These are phyloP conservation scores for Drosophila gaucha DNA, from an alignment of 2,888 invertebrate genomes.

Conservation along the genomic window DNA sequence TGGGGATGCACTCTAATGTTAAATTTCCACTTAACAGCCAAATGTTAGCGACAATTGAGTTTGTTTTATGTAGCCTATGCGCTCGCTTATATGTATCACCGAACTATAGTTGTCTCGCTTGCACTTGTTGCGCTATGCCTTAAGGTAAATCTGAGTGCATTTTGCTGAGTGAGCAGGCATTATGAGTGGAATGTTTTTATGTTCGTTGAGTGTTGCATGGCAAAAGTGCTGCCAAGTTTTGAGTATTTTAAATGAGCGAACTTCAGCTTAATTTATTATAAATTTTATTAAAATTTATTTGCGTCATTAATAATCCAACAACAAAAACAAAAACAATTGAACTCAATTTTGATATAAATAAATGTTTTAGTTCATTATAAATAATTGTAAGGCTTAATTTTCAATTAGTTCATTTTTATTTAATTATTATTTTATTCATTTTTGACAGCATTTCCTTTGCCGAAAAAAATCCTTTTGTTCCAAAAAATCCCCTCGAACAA, in stretches of 20 bases:
- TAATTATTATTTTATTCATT: not conserved
- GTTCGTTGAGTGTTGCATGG: conserved; percentile 13
- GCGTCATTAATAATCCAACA: conserved; percentile 51
- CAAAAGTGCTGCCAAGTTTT: conserved; percentile 52
- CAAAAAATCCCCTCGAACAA: too few species aligned
- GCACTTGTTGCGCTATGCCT: conserved; percentile 25
- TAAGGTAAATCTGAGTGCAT: conserved; percentile 10
- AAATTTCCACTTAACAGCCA: conserved; percentile 10
- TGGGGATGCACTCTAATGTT: conserved; percentile 42
- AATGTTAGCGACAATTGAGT: conserved; percentile 32
- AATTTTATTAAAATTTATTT: conserved; percentile 58
- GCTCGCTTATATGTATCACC: not conserved
- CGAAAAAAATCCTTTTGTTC: not conserved
- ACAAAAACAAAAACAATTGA: conserved; percentile 18
- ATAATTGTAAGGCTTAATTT: conserved; percentile 16
- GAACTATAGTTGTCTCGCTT: conserved; percentile 41
- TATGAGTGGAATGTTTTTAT: conserved; percentile 13
- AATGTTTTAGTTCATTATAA: conserved; percentile 42
- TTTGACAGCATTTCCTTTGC: conserved; percentile 9
- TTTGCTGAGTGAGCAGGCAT: conserved; percentile 24
- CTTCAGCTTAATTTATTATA: conserved; percentile 6
- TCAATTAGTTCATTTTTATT: conserved; percentile 25
- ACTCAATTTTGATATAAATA: conserved; percentile 27
- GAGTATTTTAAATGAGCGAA: conserved; percentile 29
- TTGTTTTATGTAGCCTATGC: not conserved